These are phyloP conservation scores for Emydocephalus ijimae DNA, from an alignment of 2,113 vertebrate species.

Conservation along the genomic window DNA sequence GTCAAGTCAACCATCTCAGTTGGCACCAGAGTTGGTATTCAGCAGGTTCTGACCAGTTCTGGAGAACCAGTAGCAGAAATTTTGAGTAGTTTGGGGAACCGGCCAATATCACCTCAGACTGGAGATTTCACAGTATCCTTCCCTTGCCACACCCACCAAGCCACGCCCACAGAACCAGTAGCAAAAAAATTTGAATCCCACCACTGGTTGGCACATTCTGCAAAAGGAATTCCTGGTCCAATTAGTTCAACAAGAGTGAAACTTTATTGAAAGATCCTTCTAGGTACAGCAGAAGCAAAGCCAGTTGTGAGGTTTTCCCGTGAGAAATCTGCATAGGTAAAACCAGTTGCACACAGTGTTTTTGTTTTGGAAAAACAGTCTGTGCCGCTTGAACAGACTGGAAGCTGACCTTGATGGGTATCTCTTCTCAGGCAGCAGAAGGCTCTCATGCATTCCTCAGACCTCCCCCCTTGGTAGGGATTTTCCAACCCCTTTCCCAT, in stretches of 20 bases:
- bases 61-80: too few relatives aligned
- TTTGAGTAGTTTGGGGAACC: too few relatives aligned
- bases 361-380: background rate
- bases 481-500: background rate
- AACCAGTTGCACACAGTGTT: background rate
- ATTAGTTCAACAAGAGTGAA: background rate
- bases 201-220: background rate
- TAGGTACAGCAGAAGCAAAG: background rate
- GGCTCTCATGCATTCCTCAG: background rate
- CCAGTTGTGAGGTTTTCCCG: background rate
- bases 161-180: too few relatives aligned
- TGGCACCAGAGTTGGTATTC: background rate
- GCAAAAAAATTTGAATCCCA: too few relatives aligned
- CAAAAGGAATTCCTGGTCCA: background rate
- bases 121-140: too few relatives aligned
- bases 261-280: background rate
- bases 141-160: too few relatives aligned
- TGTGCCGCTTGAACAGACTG: background rate
- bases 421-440: background rate
- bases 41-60: too few relatives aligned
- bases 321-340: background rate
- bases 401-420: background rate
- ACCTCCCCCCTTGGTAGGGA: background rate
- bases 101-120: too few relatives aligned
- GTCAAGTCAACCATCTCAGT: background rate